A percentile compares a stretch with the other conserved stretches of the same genome.
Evolutionary conservation across 2,113 vertebrate species (phyloP).

Genomic region (human): DNA sequence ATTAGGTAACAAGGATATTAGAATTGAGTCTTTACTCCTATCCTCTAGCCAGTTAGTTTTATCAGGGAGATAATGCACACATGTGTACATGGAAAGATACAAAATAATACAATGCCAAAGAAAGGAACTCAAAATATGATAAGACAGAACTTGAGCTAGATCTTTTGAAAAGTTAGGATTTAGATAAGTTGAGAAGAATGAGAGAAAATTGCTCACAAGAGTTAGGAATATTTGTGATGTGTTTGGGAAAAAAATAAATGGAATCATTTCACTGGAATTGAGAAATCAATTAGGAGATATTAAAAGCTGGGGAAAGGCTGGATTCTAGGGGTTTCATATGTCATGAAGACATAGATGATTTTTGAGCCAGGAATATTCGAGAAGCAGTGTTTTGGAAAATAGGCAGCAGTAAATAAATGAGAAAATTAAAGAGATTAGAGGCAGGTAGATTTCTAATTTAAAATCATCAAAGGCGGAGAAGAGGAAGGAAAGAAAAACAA

Average conservation of each 20-base stretch:
- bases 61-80: background rate
- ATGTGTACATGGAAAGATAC: background rate
- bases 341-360: background rate
- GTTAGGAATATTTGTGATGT: background rate
- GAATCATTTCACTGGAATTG: background rate
- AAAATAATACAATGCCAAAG: background rate
- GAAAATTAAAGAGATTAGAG: background rate
- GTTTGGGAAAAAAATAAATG: background rate
- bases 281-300: background rate
- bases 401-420: background rate
- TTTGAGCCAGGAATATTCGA: slow-evolving; percentile 14
- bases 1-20: background rate
- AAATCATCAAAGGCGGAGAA: background rate
- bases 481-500: background rate
- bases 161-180: background rate
- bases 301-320: background rate
- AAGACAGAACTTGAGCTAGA: background rate
- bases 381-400: background rate
- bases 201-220: background rate
- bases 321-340: background rate
- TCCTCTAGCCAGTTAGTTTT: background rate
- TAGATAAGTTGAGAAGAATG: background rate
- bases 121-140: background rate
- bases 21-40: background rate
- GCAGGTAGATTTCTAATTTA: background rate